These are phyloP conservation scores for Drepanosiphum platanoidis DNA, from an alignment of 2,888 invertebrate species.

Conservation along the genomic window DNA sequence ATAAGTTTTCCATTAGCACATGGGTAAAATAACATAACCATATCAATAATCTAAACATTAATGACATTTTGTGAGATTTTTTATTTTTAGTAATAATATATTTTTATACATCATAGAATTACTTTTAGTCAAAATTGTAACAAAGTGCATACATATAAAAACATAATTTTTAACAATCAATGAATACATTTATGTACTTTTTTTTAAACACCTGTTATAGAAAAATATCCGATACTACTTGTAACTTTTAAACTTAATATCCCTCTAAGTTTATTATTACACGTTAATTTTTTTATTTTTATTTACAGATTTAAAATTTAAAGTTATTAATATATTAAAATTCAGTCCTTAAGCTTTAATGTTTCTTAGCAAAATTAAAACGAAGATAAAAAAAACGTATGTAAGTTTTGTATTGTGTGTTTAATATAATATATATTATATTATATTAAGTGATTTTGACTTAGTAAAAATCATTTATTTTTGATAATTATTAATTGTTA, in stretches of 20 bases:
- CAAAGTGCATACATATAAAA: constrained; percentile 5
- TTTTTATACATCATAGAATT: constrained; percentile 24
- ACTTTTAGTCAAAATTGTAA: constrained; percentile 17
- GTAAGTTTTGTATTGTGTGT: not conserved
- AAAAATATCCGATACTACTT: constrained; percentile 5
- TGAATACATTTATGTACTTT: constrained; percentile 21
- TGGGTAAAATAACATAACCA: not conserved
- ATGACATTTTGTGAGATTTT: constrained; percentile 36
- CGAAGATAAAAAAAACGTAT: not conserved
- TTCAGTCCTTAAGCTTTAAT: constrained; percentile 36
- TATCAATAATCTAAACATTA: not conserved
- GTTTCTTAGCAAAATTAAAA: not conserved
- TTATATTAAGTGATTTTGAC: not conserved
- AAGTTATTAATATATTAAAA: constrained; percentile 24
- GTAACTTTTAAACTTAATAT: constrained; percentile 7
- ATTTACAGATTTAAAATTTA: constrained; percentile 17
- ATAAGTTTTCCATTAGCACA: constrained; percentile 9
- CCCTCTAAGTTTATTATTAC: not conserved
- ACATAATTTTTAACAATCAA: constrained; percentile 34
- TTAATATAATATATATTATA: not conserved
- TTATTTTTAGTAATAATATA: constrained; percentile 10
- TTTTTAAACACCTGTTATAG: constrained; percentile 2
- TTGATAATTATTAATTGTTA: not conserved
- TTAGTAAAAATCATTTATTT: not conserved
- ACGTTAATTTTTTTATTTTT: not conserved